These are phyloP conservation scores for Otus scops DNA, from an alignment of 2,797 vertebrate genomes.

Conservation along the genomic window DNA sequence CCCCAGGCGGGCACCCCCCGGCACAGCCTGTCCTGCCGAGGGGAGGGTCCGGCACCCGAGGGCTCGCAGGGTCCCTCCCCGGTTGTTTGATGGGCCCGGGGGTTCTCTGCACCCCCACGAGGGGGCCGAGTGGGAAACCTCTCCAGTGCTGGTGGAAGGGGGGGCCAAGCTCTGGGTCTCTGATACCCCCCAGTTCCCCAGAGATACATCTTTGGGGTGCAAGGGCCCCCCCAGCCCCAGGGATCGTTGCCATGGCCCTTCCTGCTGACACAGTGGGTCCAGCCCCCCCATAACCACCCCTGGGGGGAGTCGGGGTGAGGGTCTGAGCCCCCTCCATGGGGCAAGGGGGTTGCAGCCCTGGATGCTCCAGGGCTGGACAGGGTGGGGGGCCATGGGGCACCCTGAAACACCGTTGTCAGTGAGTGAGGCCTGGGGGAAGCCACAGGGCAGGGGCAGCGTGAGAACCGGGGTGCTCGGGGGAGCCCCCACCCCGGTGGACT, in stretches of 20 bases:
- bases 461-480: accelerated
- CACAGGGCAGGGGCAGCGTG: too few relatives aligned
- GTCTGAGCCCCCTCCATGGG: background rate
- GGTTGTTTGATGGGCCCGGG: background rate
- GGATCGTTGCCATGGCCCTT: accelerated
- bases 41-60: background rate
- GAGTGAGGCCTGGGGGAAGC: background rate
- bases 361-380: background rate
- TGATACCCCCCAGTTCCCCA: background rate
- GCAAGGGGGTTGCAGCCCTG: background rate
- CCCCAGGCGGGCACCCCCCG: accelerated
- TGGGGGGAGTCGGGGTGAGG: accelerated
- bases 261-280: background rate
- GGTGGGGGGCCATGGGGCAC: background rate
- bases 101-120: accelerated
- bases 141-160: accelerated
- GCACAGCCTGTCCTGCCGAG: background rate
- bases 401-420: accelerated
- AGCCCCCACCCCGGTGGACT: background rate
- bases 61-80: background rate
- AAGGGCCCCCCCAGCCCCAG: background rate
- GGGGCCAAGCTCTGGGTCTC: background rate
- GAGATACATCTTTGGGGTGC: background rate
- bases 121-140: background rate
- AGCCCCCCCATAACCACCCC: background rate